These are phyloP conservation scores for Matsumyia berberina DNA, from an alignment of 2,888 invertebrate genomes.

Conservation along the genomic window DNA sequence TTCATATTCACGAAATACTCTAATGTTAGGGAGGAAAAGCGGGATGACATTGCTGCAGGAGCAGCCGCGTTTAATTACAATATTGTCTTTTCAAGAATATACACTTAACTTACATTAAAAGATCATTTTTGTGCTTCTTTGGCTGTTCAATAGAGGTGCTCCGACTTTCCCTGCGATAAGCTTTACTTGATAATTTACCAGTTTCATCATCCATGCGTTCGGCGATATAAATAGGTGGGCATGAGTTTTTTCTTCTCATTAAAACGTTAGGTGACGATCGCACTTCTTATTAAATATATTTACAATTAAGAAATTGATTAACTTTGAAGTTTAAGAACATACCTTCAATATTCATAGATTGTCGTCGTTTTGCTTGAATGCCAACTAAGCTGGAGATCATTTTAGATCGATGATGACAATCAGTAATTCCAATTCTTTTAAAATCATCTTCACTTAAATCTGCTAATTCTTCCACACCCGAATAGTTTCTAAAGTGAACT, in stretches of 20 bases:
- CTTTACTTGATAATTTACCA: background rate
- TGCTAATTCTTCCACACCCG: constrained; percentile 80
- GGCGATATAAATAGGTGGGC: constrained; percentile 78
- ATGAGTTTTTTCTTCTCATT: constrained; percentile 79
- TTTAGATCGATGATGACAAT: constrained; percentile 87
- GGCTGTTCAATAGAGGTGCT: constrained; percentile 70
- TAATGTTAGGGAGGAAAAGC: too few species aligned
- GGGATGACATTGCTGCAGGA: too few species aligned
- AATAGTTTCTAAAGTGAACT: constrained; percentile 80
- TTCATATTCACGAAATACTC: too few species aligned
- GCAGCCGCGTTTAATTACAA: too few species aligned
- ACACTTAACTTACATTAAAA: constrained; percentile 29
- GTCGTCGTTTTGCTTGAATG: constrained; percentile 86
- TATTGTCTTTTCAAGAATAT: too few species aligned
- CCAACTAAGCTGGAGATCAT: constrained; percentile 88
- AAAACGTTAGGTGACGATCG: constrained; percentile 15
- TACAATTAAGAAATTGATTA: background rate
- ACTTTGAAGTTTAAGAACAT: constrained; percentile 5
- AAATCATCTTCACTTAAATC: constrained; percentile 85
- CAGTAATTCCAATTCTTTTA: constrained; percentile 87
- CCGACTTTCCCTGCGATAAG: constrained; percentile 49
- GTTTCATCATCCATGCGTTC: constrained; percentile 15
- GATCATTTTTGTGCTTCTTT: background rate
- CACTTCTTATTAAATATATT: background rate
- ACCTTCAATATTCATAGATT: constrained; percentile 84